These are phyloP conservation scores for Agapetus fuscipes DNA, from an alignment of 2,888 invertebrate species.

Conservation along the genomic window DNA sequence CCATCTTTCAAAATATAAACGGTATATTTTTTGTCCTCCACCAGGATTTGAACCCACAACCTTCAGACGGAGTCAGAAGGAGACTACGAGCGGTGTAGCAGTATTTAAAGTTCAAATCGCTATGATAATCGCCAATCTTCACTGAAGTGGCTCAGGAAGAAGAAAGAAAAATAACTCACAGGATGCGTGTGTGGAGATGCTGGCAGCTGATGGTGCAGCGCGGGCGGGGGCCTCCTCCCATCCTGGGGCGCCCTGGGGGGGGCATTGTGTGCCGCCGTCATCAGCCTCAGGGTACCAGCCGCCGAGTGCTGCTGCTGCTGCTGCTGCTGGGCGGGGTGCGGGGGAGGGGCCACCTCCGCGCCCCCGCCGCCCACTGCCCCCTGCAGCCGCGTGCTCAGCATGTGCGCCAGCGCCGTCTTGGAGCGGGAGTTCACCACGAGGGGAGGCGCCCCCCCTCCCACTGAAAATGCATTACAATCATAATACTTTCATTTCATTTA, in stretches of 20 bases:
- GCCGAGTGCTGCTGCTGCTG: constrained; percentile 47
- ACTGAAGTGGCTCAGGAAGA: no score
- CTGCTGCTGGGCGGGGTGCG: constrained; percentile 25
- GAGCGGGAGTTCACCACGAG: constrained; percentile 77
- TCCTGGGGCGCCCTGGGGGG: constrained; percentile 38
- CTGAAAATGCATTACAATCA: no score
- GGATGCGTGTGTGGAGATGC: constrained; percentile 28
- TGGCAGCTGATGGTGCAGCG: constrained; percentile 31
- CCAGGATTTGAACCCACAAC: no score
- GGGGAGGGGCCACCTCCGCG: constrained; percentile 35
- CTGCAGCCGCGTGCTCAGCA: constrained; percentile 70
- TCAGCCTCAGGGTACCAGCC: constrained; percentile 62
- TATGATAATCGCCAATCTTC: no score
- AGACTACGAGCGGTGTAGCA: no score
- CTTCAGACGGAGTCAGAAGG: no score
- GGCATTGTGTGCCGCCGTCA: constrained; percentile 76
- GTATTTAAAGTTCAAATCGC: no score
- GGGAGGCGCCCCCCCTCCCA: constrained; percentile 31
- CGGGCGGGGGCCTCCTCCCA: constrained; percentile 30
- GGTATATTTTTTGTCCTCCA: no score
- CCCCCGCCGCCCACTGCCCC: constrained; percentile 62
- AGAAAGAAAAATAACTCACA: no score
- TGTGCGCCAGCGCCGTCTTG: constrained; percentile 91
- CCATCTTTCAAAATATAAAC: no score
- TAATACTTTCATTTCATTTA: no score